Percentiles rank a stretch among this genome's conserved stretches.
Evolutionary conservation across 2,888 invertebrate species (phyloP).

Genomic region (Ferdinandea cuprea): DNA sequence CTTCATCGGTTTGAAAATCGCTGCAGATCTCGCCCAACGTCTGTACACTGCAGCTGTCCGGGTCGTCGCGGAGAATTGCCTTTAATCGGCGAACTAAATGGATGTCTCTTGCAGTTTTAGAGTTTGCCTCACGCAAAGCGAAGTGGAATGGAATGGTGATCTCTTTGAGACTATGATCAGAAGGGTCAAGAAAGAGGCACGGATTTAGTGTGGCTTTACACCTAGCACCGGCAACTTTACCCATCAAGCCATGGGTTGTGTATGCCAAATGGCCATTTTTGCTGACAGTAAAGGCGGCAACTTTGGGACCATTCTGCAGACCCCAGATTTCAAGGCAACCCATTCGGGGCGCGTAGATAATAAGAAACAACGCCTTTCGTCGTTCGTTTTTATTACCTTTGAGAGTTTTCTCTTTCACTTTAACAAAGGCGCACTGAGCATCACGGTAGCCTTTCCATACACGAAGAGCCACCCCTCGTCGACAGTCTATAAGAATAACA

Average conservation of each 20-base stretch:
- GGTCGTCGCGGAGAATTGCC: slow-evolving; percentile 85
- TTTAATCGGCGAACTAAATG: slow-evolving; percentile 92
- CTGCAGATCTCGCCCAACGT: slow-evolving; percentile 82
- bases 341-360: slow-evolving; percentile 96
- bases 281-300: slow-evolving; percentile 95
- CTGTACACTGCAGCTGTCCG: slow-evolving; percentile 82
- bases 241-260: slow-evolving; percentile 91
- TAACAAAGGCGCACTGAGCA: slow-evolving; percentile 96
- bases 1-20: slow-evolving; percentile 88
- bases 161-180: slow-evolving; percentile 91
- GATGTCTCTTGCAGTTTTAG: slow-evolving; percentile 93
- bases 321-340: slow-evolving; percentile 97
- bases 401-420: slow-evolving; percentile 87
- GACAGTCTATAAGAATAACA: slow-evolving; percentile 93
- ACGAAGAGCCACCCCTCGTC: slow-evolving; percentile 90
- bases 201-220: slow-evolving; percentile 86
- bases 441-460: slow-evolving; percentile 98
- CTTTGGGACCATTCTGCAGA: slow-evolving; percentile 93
- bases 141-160: slow-evolving; percentile 95
- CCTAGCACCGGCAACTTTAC: slow-evolving; percentile 85
- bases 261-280: slow-evolving; percentile 92
- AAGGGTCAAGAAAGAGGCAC: slow-evolving; percentile 91
- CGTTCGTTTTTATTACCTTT: slow-evolving; percentile 78
- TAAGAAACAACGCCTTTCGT: slow-evolving; percentile 89
- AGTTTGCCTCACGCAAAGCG: slow-evolving; percentile 93